Conservation (phyloP, 2,888 invertebrate species). For the Asteroscopus sphinx region DNA sequence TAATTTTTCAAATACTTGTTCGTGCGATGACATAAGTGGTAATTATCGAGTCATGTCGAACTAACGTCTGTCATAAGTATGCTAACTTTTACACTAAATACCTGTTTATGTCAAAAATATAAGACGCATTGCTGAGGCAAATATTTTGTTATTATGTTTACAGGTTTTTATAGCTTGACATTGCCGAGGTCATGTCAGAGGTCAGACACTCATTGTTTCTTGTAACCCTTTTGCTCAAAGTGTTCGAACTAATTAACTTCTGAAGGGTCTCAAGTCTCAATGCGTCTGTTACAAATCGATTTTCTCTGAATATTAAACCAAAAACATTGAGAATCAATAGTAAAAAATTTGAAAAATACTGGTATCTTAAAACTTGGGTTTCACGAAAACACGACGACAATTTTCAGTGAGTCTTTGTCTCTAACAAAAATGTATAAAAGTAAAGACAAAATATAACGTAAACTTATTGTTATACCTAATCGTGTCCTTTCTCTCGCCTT, state of each 20-base stretch:
- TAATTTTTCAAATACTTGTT: slow-evolving; percentile 10
- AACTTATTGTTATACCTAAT: slow-evolving; percentile 18
- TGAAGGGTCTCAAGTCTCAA: no score
- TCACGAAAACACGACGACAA: no score
- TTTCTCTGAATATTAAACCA: no score
- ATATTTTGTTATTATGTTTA: slow-evolving; percentile 1
- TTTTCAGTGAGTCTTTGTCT: no score
- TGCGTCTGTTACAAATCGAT: no score
- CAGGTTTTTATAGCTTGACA: background rate
- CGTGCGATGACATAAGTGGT: slow-evolving; percentile 39
- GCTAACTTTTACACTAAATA: slow-evolving; percentile 29
- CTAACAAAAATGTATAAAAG: no score
- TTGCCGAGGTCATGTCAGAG: background rate
- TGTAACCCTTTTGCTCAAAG: background rate
- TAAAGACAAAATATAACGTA: no score
- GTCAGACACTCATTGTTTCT: background rate
- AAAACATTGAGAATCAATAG: no score
- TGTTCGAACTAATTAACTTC: background rate
- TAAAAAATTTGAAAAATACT: no score
- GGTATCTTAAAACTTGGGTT: no score
- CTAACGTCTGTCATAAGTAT: slow-evolving; percentile 14
- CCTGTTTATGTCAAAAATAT: slow-evolving; percentile 6
- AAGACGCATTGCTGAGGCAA: slow-evolving; percentile 1
- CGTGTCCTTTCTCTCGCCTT: slow-evolving; percentile 34
- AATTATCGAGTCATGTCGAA: slow-evolving; percentile 20